Conservation (phyloP, 2,113 vertebrate genomes). For the Gymnorhina tibicen region DNA sequence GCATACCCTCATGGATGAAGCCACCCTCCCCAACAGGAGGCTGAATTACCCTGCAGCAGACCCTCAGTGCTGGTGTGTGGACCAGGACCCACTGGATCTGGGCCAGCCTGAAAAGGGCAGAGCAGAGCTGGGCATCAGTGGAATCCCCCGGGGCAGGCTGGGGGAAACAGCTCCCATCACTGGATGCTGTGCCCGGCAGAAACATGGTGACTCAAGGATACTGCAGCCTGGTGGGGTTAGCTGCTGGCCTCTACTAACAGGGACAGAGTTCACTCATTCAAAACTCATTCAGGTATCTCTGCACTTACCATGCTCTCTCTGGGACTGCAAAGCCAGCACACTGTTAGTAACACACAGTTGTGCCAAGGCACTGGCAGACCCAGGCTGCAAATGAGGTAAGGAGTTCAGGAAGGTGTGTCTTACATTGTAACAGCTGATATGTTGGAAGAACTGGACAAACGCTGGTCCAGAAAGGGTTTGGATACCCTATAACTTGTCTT, state of each 20-base stretch:
- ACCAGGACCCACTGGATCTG: accelerated
- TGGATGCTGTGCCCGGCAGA: not conserved
- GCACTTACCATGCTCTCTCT: accelerated
- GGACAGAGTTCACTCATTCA: not conserved
- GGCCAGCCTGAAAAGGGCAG: not conserved
- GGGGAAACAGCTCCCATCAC: not conserved
- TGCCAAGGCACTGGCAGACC: not conserved
- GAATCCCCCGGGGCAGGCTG: not conserved
- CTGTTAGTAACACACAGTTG: not conserved
- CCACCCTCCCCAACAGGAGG: not conserved
- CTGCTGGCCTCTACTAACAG: not conserved
- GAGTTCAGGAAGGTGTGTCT: not conserved
- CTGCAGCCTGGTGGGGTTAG: not conserved
- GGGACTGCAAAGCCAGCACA: not conserved
- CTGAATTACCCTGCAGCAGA: not conserved
- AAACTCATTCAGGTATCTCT: not conserved
- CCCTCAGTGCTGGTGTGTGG: not conserved
- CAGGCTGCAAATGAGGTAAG: not conserved
- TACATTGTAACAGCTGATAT: not conserved
- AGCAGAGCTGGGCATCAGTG: not conserved
- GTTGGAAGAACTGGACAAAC: not conserved
- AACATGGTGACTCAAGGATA: accelerated
- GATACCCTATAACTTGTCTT: not conserved
- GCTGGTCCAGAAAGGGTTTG: not conserved
- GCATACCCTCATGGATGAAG: accelerated